phyloP scores from a whole-genome alignment of 2,113 vertebrate species.

The Potamarius usumacintae region DNA sequence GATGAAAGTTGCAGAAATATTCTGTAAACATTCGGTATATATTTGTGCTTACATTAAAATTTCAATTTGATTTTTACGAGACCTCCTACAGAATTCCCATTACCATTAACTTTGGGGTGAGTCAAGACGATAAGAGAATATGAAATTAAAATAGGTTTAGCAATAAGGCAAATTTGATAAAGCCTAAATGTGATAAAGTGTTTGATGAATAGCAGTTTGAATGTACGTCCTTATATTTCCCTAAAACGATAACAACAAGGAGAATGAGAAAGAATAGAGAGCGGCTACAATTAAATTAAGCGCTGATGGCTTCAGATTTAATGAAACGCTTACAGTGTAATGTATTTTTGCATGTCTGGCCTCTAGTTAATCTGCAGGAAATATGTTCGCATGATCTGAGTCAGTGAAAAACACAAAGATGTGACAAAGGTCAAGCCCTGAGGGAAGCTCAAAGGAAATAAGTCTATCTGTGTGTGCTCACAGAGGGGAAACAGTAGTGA shows the following conservation, averaged over 20 bases:
- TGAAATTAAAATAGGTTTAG: not conserved
- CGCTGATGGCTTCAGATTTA: not conserved
- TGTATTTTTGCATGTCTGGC: not conserved
- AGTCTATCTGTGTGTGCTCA: slow-evolving; percentile 35
- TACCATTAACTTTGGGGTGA: not conserved
- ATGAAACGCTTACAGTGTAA: not conserved
- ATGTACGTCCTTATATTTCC: not conserved
- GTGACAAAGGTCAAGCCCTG: slow-evolving; percentile 47
- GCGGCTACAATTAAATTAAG: slow-evolving; percentile 8
- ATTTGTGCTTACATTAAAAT: not conserved
- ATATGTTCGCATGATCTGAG: not conserved
- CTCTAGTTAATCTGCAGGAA: slow-evolving; percentile 6
- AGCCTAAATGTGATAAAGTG: not conserved
- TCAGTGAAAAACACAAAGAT: slow-evolving; percentile 23
- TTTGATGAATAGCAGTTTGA: not conserved
- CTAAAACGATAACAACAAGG: not conserved
- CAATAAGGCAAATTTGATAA: not conserved
- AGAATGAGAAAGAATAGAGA: not conserved
- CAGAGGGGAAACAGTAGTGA: slow-evolving; percentile 48
- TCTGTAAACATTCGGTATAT: not conserved
- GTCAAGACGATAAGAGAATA: not conserved
- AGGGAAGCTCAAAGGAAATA: slow-evolving; percentile 2
- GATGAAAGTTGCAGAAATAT: not conserved
- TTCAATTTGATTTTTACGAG: not conserved
- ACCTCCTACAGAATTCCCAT: not conserved